Base-by-base conservation (phyloP, 2,797 vertebrate species). In the Silurus aristotelis region DNA sequence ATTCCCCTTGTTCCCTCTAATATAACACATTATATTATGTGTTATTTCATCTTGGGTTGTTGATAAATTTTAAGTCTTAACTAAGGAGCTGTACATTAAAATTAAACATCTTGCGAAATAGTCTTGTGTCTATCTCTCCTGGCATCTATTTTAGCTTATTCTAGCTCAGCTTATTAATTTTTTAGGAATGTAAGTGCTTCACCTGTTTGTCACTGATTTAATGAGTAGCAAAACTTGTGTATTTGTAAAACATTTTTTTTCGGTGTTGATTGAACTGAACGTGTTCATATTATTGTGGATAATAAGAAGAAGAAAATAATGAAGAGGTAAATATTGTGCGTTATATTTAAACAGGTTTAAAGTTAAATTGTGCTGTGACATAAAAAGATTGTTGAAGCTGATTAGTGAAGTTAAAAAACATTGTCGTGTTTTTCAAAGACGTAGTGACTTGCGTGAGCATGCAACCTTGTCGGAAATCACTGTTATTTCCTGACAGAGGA, bases 1-100 rank as follows among this genome's bases (percentile, higher is more conserved):
- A 38, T 43, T 56, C 22, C 83, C 61, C 72, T 76, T 25, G 66
- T 64, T 83, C 10, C 10, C 55, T 84, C 43, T 68, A 31, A 46
- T 31, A n/a, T 55, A 56, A 79, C 55, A 64, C 7, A 81, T 20
- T 38, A 38, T 10, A 25, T 78, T 9, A 38, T 52, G 48, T 25
- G 48, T 61, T 70, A 19, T 38, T 63, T 55, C 1, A 25, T 82
- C 8, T 19, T 70, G 27, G 61, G 12, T 48, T 70, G 19, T 14
- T 13, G 9, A 52, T 43, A 68, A 71, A 5, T 52, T 10, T 52
- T 31, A 8, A 0, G 58, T 46, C 20, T 52, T 43, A 63, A 68
- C 38, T 20, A 27, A 13, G 27, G 20, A 63, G 9, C 0, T 43
- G 13, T 61, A 61, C 60, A 43, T 61, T 48, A 9, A 80, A 64